Conservation (phyloP, 2,113 vertebrate genomes). For the Catharus minimus region DNA sequence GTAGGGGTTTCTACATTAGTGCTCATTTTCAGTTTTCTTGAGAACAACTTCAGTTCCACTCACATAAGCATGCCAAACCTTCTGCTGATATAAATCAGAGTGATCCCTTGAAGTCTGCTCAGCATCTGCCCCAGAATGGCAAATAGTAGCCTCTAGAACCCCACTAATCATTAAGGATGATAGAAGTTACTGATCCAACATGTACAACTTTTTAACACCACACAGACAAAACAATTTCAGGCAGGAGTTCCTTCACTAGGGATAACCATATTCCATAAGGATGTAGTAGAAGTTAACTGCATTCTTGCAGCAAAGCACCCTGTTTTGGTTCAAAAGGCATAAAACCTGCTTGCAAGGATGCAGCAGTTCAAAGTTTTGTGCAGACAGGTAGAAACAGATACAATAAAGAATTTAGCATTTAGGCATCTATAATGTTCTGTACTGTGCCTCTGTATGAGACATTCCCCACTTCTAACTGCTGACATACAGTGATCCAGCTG, state of each 20-base stretch:
- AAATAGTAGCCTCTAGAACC: neutral
- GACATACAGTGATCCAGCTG: neutral
- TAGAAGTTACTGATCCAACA: neutral
- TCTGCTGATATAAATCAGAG: neutral
- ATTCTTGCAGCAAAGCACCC: neutral
- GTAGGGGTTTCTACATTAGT: rapidly evolving
- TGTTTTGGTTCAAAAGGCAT: neutral
- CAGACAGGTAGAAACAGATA: neutral
- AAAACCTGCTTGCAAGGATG: neutral
- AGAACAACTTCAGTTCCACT: neutral
- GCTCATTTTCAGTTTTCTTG: neutral
- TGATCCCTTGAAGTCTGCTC: neutral
- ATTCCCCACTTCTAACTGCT: neutral
- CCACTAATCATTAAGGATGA: neutral
- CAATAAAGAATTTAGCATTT: neutral
- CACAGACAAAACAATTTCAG: neutral
- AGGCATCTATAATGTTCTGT: neutral
- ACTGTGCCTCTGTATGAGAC: neutral
- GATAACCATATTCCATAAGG: neutral
- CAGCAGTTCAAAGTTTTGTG: neutral
- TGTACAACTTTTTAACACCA: neutral
- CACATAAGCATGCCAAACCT: neutral
- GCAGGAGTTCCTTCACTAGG: neutral
- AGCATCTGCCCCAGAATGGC: neutral
- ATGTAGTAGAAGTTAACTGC: neutral